phyloP scores from a whole-genome alignment of 2,113 vertebrate species.

The Cnemophilus loriae region DNA sequence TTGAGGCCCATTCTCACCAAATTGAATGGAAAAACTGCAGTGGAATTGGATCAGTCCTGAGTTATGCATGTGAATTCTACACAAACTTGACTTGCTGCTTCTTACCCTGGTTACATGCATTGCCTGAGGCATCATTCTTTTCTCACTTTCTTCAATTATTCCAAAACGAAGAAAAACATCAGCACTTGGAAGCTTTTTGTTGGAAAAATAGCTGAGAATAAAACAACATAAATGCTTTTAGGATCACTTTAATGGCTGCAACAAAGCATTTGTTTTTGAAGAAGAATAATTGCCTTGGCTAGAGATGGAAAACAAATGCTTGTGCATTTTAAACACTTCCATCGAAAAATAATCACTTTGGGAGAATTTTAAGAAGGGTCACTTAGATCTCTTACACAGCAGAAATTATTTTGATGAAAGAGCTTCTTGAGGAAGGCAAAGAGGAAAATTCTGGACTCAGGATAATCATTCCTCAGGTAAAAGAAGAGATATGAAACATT shows the following conservation, averaged over 20 bases:
- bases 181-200: slow-evolving; percentile 64
- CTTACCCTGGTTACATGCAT: slow-evolving; percentile 61
- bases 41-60: neutral
- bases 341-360: neutral
- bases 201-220: slow-evolving; percentile 76
- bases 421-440: neutral
- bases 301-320: neutral
- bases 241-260: neutral
- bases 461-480: neutral
- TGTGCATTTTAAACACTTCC: neutral
- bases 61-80: neutral
- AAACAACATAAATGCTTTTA: neutral
- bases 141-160: slow-evolving; percentile 56
- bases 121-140: slow-evolving; percentile 72
- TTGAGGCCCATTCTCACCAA: neutral
- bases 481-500: neutral
- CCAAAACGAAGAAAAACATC: slow-evolving; percentile 74
- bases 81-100: neutral
- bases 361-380: neutral
- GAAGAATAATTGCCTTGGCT: neutral
- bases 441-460: neutral
- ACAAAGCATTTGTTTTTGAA: neutral
- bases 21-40: neutral
- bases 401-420: neutral
- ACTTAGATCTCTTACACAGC: neutral